Evolutionary conservation across 2,797 vertebrate genomes (phyloP), one percentile per base, ranked within the genome.

Genomic region (Telmatherina bonti): DNA sequence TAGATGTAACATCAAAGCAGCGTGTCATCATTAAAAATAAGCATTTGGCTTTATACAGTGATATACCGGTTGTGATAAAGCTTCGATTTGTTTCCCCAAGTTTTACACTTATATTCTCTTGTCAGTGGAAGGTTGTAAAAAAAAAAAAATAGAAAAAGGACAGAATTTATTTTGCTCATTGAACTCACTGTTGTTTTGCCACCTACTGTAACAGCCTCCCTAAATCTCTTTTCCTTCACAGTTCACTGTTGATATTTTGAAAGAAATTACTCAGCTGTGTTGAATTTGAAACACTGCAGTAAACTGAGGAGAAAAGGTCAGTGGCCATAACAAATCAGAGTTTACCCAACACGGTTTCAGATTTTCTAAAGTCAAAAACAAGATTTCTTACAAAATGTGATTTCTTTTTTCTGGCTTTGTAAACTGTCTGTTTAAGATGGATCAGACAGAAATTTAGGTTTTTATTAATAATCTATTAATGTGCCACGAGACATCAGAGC

Each of bases 11-110:
- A 56, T 29, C 30, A 27, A 74, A 38, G 26, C 54, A 26, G 9
- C 33, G 27, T 24, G 33, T 78, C 53, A 66, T 53, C 56, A 57
- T 72, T 71, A 41, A 2, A 62, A 16, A 27, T 41, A 45, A 30
- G 45, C 49, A n/a, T 54, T 31, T 43, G 62, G 8, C 12, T 59
- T 76, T 69, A 55, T 5, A 30, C 43, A 22, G 29, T 18, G 6
- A 58, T 66, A 0, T 15, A 20, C 2, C 29, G 30, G 31, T 36
- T 8, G 11, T 35, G 47, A 18, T 20, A 20, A 31, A 38, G 43
- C 52, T 56, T 49, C 27, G 13, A 36, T 36, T 8, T 1, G 12
- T 1, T 51, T 0, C n/a, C 6, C 8, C 4, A 33, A 3, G 26
- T 58, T 66, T 60, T 61, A 33, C 43, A 10, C 24, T 29, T 55